Conservation (phyloP, 2,797 vertebrate genomes). For the Gallinago nigripennis region DNA sequence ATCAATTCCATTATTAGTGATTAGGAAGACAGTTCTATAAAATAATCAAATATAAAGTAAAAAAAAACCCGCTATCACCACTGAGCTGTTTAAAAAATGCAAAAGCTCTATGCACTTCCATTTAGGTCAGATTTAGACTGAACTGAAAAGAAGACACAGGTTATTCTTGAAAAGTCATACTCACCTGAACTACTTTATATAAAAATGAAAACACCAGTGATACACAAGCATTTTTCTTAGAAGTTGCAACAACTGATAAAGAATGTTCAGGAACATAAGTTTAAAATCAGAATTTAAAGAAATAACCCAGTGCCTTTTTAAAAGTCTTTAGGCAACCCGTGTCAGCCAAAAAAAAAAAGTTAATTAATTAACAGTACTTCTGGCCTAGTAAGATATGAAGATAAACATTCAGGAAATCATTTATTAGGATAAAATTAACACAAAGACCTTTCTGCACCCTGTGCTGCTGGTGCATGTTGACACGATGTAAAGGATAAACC, state of each 20-base stretch:
- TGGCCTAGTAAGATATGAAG: background rate
- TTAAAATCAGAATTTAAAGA: background rate
- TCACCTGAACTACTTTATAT: slow-evolving; percentile 98
- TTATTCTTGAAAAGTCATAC: background rate
- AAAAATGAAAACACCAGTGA: slow-evolving; percentile 97
- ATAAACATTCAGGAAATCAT: background rate
- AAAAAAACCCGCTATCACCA: background rate
- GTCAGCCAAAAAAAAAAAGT: background rate
- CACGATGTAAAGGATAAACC: fast-evolving
- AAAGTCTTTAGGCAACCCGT: background rate
- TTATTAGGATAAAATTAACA: background rate
- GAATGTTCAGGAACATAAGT: slow-evolving; percentile 54
- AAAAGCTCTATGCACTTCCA: fast-evolving
- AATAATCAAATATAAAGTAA: background rate
- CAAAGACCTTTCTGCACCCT: background rate
- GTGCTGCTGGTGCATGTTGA: fast-evolving
- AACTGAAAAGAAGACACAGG: background rate
- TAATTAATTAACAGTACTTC: background rate
- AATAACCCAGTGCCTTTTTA: background rate
- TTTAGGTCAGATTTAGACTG: background rate
- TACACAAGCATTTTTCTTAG: slow-evolving; percentile 97
- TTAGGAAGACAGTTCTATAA: background rate
- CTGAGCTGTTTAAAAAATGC: fast-evolving
- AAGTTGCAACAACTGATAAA: slow-evolving; percentile 93
- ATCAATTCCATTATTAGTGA: background rate